Percentiles rank a stretch among this genome's conserved stretches.
Conservation (phyloP, 2,797 vertebrate species). For the Rhinophrynus dorsalis region DNA sequence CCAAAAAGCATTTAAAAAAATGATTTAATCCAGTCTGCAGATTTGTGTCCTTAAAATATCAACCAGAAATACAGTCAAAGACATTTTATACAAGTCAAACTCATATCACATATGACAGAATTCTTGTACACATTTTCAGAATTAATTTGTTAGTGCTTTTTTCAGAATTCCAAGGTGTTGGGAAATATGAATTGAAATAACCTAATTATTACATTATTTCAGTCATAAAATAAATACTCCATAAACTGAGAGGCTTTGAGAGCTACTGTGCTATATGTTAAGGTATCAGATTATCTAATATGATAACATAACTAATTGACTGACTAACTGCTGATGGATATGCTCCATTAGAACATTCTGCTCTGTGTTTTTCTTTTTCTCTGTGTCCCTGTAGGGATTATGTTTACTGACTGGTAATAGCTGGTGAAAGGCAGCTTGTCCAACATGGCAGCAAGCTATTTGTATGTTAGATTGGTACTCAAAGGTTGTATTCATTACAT, state of each 20-base stretch:
- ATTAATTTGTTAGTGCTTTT: neutral
- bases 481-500: constrained; percentile 39
- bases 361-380: constrained; percentile 24
- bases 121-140: neutral
- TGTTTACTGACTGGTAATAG: constrained; percentile 41
- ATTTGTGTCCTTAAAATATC: too few relatives aligned
- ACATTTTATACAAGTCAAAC: too few relatives aligned
- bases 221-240: constrained; percentile 20
- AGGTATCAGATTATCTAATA: constrained; percentile 31
- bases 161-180: neutral
- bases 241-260: neutral
- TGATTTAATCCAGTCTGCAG: too few relatives aligned
- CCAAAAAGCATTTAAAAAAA: too few relatives aligned
- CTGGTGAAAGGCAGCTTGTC: constrained; percentile 46
- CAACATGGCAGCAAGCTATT: constrained; percentile 40
- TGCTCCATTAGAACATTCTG: constrained; percentile 35
- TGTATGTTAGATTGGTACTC: constrained; percentile 32
- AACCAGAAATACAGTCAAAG: too few relatives aligned
- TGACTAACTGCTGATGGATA: constrained; percentile 33
- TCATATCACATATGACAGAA: neutral
- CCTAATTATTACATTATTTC: constrained; percentile 2
- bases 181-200: neutral
- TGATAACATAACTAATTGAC: constrained; percentile 42
- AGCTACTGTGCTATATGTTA: constrained; percentile 17
- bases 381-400: constrained; percentile 27